Base-by-base conservation (phyloP, 1,140 invertebrate genomes). In the Caerostris extrusa region DNA sequence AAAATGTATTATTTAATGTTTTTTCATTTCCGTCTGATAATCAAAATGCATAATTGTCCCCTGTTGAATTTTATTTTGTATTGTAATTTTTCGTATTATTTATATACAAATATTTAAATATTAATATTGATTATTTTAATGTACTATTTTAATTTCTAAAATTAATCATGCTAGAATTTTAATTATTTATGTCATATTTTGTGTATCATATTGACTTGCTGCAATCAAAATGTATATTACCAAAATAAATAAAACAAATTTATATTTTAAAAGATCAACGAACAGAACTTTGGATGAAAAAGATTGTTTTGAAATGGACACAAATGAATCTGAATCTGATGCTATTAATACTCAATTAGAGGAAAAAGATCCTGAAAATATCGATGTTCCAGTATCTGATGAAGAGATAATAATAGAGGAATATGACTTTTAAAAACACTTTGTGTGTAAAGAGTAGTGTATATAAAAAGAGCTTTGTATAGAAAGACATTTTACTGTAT, bases 401-500 rank as follows among this genome's bases (percentile, higher is more conserved):
- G 88, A 90, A 90, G 88, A 90, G 8, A 90, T 90, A 55, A 34
- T 90, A 12, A 90, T 90, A 57, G 88, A 90, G 5, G 88, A 90
- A 77, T 90, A 90, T 90, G 88, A 90, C 34, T 90, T 90, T 90
- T 90, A 60, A 57, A 57, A 5, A 0, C 3, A 58, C 17, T 85
- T 34, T 64, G 10, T 64, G 61, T 64, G 61, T 34, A 34, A 34
- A 34, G 34, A 34, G 34, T 34, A 34, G 34, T 34, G 34, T 34
- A 34, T 34, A 34, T 34, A 34, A 34, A 34, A 2, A 34, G 34
- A 1, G 34, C 34, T 34, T 34, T 34, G 34, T 34, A 34, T 34
- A 34, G 34, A 34, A 34, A 34, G 34, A 34, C 34, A 34, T 34
- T 34, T 34, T 34, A 34, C 34, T 34, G 34, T 34, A 34, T 34